Evolutionary conservation across 1,140 invertebrate genomes (phyloP).

Genomic region (Diprion similis): DNA sequence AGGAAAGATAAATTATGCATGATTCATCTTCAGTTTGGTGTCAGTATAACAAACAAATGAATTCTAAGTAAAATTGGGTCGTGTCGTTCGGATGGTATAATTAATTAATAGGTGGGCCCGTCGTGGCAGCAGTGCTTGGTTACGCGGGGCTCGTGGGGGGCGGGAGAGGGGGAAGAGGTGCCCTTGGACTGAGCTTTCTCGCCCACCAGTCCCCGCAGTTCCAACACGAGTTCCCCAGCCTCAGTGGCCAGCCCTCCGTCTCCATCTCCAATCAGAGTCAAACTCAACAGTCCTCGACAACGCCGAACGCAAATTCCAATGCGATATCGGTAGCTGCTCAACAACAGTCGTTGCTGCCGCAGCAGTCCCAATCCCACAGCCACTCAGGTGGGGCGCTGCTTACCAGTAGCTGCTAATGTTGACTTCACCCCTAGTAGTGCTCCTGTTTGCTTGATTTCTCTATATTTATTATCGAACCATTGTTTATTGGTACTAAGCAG

Average conservation of each 20-base stretch:
- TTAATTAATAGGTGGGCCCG: constrained; percentile 45
- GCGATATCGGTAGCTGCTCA: constrained; percentile 45
- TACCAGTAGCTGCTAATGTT: constrained; percentile 39
- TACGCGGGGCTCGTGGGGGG: constrained; percentile 52
- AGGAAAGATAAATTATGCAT: background rate
- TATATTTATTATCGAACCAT: background rate
- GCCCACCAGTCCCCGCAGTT: constrained; percentile 79
- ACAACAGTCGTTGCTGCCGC: constrained; percentile 46
- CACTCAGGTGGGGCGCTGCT: constrained; percentile 51
- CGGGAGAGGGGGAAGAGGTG: constrained; percentile 49
- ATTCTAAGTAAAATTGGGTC: constrained; percentile 10
- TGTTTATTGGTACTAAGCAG: background rate
- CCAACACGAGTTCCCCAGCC: constrained; percentile 84
- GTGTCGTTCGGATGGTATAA: constrained; percentile 36
- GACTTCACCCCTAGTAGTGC: constrained; percentile 32
- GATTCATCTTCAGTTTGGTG: background rate
- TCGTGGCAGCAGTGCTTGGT: constrained; percentile 49
- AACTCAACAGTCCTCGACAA: constrained; percentile 46
- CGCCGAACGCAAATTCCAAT: constrained; percentile 41
- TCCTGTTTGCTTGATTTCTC: constrained; percentile 23
- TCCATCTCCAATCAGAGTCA: constrained; percentile 46
- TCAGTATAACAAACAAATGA: background rate
- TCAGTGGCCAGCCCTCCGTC: constrained; percentile 63
- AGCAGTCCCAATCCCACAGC: constrained; percentile 52
- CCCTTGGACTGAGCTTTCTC: constrained; percentile 65